Base-by-base conservation (phyloP, 1,140 invertebrate species). In the Laupala kohalensis region DNA sequence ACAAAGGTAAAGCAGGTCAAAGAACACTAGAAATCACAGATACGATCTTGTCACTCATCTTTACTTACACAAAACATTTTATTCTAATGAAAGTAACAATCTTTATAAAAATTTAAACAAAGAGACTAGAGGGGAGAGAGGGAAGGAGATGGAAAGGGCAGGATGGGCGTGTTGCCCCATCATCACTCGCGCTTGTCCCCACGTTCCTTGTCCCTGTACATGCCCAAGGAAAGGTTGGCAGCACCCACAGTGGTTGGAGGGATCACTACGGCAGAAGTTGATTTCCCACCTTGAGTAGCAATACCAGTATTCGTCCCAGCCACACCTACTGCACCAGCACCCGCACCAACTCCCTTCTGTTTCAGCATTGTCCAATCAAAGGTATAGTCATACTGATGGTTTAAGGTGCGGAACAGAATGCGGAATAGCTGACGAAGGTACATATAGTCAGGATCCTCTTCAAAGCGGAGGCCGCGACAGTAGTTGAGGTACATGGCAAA, bases 291-390 rank as follows among this genome's bases (percentile, higher is more conserved):
- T 67, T 75, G 70, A 15, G 75, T 67, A 70, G 76, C 73, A 9
- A 78, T 74, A 19, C 75, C 74, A 65, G 74, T 70, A 25, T 74
- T 71, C 15, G 75, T 74, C 6, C 77, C 76, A 24, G 78, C 73
- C 53, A 70, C 70, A 27, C 74, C 77, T 13, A 72, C 74, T 6
- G 74, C 76, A 64, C 77, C 77, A 25, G 79, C 78, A 65, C 79
- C 77, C 6, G 79, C 75, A 5, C 79, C 75, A n/a, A 82, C 82
- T n/a, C 80, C 82, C 75, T 95, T 96, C 81, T 98, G 96, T 80
- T 98, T 97, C 78, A 99, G 84, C 91, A 98, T 93, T 74, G 96
- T 99, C 98, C 98, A 99, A 83, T 99, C 97, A 84, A 99, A 99
- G 75, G 94, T 96, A 84, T 99, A 99, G 83, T 99, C 97, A 82